A percentile compares a stretch with the other conserved stretches of the same genome.
phyloP scores from a whole-genome alignment of 2,113 vertebrate genomes.

The Macquaria ambigua region DNA sequence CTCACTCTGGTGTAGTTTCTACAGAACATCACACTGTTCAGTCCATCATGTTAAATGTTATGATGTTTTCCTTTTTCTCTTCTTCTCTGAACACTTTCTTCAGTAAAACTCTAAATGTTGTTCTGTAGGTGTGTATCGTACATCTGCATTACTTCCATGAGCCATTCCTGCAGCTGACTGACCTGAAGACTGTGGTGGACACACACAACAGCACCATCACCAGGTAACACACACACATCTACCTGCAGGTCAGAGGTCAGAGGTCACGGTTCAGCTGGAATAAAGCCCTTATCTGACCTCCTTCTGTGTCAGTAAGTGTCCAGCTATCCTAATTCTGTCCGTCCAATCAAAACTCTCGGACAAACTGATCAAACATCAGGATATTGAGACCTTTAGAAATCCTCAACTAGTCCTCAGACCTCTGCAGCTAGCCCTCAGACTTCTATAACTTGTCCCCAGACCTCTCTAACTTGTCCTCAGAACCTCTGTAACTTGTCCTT shows the following conservation, averaged over 20 bases:
- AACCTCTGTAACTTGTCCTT: background rate
- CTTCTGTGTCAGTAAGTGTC: background rate
- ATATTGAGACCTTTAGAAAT: too few relatives aligned
- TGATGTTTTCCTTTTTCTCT: background rate
- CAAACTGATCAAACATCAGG: too few relatives aligned
- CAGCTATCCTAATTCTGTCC: background rate
- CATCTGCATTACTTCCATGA: slow-evolving; percentile 97
- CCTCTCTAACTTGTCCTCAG: background rate
- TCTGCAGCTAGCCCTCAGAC: background rate
- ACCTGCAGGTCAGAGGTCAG: background rate
- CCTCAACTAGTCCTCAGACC: background rate
- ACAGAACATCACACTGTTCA: background rate
- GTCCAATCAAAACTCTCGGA: too few relatives aligned
- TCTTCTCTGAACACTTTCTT: background rate
- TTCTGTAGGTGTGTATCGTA: slow-evolving; percentile 88
- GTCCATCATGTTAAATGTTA: background rate
- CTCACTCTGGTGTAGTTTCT: background rate
- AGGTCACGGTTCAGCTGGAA: background rate
- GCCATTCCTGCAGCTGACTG: slow-evolving; percentile 92
- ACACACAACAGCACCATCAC: slow-evolving; percentile 91
- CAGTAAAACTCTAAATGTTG: background rate
- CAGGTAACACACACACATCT: slow-evolving; percentile 60
- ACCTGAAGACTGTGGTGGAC: slow-evolving; percentile 93
- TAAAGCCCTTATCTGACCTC: background rate
- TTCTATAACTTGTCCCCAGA: background rate